phyloP scores from a whole-genome alignment of 2,888 invertebrate species.

The Cataglyphis altisquamis region DNA sequence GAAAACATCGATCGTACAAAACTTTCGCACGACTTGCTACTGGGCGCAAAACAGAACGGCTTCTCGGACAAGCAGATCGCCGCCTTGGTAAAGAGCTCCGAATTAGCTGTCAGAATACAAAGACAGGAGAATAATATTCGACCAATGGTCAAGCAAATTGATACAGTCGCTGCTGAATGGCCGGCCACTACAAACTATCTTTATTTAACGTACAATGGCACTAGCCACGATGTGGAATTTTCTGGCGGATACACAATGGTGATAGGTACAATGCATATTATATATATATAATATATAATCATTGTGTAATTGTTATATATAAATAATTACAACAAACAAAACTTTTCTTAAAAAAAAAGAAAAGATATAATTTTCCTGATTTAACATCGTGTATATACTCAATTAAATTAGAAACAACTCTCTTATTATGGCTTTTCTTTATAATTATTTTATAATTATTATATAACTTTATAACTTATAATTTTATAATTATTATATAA shows the following conservation, averaged over 20 bases:
- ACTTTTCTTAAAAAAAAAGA: not conserved
- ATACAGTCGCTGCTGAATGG: constrained; percentile 99
- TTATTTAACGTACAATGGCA: constrained; percentile 98
- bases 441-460: not conserved
- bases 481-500: too few species aligned
- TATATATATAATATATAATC: not conserved
- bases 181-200: constrained; percentile 99
- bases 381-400: not conserved
- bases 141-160: constrained; percentile 98
- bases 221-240: constrained; percentile 93
- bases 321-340: not conserved
- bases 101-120: constrained; percentile 92
- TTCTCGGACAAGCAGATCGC: constrained; percentile 99
- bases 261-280: constrained; percentile 88
- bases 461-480: too few species aligned
- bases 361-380: constrained; percentile 4
- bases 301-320: not conserved
- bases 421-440: not conserved
- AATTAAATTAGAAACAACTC: not conserved
- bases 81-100: constrained; percentile 94
- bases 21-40: constrained; percentile 89
- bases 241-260: constrained; percentile 94
- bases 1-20: constrained; percentile 89
- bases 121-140: constrained; percentile 92
- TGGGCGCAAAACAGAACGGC: constrained; percentile 96